These are phyloP conservation scores for Corydoras maculifer DNA, from an alignment of 2,113 vertebrate species.

Conservation along the genomic window DNA sequence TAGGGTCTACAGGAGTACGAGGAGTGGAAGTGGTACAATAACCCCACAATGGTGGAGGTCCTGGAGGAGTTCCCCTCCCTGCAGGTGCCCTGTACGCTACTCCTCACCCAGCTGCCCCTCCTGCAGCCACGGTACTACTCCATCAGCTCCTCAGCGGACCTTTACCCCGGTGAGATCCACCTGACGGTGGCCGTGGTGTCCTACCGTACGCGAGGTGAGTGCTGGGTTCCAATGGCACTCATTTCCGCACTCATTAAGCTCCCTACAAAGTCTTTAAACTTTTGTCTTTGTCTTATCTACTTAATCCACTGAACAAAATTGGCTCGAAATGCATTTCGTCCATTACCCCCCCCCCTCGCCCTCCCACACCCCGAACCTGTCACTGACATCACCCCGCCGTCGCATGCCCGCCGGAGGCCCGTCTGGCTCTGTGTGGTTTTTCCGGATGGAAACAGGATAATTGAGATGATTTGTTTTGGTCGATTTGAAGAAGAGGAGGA, in stretches of 20 bases:
- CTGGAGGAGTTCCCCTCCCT: constrained; percentile 91
- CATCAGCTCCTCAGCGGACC: constrained; percentile 92
- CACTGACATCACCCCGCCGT: neutral
- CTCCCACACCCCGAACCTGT: neutral
- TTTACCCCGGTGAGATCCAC: constrained; percentile 86
- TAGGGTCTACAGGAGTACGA: constrained; percentile 96
- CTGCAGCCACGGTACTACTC: constrained; percentile 96
- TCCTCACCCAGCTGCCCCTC: constrained; percentile 89
- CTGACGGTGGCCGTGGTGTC: constrained; percentile 94
- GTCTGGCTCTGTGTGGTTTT: constrained; percentile 13
- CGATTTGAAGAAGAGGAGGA: constrained; percentile 30
- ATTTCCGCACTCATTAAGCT: too few species aligned
- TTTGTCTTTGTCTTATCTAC: neutral
- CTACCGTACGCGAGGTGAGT: constrained; percentile 81
- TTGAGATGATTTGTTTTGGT: constrained; percentile 18
- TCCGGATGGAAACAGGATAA: constrained; percentile 8
- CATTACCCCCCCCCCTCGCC: too few species aligned
- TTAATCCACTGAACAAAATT: neutral
- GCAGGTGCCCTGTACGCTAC: constrained; percentile 87
- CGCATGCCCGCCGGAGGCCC: neutral
- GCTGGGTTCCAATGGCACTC: too few species aligned
- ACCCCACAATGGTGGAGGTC: constrained; percentile 87
- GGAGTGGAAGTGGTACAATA: constrained; percentile 98
- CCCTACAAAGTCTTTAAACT: neutral
- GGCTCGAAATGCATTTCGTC: neutral